phyloP scores from a whole-genome alignment of 2,797 vertebrate genomes.

The Aselliscus stoliczkanus region DNA sequence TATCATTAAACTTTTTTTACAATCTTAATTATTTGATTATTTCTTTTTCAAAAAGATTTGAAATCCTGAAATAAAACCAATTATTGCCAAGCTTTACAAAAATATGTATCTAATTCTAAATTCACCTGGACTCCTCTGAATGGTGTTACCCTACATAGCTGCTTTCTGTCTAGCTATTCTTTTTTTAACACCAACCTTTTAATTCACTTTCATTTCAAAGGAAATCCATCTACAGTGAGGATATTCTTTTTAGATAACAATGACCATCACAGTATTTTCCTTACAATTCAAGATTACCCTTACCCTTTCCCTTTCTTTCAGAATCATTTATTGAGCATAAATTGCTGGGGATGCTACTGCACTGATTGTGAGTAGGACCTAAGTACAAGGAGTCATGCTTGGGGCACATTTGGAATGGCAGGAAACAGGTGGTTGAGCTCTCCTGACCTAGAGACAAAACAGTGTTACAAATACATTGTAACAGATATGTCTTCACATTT shows the following conservation, averaged over 20 bases:
- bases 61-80: neutral
- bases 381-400: neutral
- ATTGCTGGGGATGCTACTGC: neutral
- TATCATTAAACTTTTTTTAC: slow-evolving; percentile 18
- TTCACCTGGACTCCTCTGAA: neutral
- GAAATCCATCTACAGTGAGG: neutral
- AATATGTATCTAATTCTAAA: neutral
- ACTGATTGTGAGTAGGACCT: too few species aligned
- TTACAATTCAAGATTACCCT: neutral
- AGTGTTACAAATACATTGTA: neutral
- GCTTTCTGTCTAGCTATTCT: neutral
- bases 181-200: neutral
- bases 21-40: neutral
- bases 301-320: neutral
- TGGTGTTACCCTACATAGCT: neutral
- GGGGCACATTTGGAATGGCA: neutral
- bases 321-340: neutral
- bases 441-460: neutral
- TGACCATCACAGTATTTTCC: neutral
- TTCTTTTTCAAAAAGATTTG: neutral
- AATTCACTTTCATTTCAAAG: neutral
- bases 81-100: neutral
- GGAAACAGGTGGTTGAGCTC: neutral
- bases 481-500: neutral
- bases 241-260: neutral